phyloP scores from a whole-genome alignment of 2,113 vertebrate species.

The Galeopterus variegatus region DNA sequence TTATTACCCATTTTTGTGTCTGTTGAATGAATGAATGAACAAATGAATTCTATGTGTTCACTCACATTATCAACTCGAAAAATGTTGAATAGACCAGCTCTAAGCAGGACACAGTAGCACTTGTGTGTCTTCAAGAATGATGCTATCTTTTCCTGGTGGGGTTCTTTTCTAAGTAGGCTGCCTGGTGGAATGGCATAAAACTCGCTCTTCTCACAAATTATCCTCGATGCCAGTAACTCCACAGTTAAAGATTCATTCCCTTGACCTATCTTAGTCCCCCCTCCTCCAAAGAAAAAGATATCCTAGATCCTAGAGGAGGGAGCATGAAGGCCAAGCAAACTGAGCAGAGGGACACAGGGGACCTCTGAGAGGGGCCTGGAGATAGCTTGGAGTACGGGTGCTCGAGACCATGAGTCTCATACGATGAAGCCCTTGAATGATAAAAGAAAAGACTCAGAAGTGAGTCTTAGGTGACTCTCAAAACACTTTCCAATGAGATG shows the following conservation, averaged over 20 bases:
- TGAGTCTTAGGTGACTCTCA: not conserved
- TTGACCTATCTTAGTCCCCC: not conserved
- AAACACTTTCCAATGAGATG: slow-evolving; percentile 1
- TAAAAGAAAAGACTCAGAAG: not conserved
- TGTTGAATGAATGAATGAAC: not conserved
- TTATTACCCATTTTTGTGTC: not conserved
- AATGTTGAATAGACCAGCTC: not conserved
- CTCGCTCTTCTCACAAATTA: not conserved
- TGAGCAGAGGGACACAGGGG: not conserved
- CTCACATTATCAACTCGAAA: not conserved
- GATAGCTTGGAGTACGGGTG: rapidly evolving
- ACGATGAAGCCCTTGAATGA: not conserved
- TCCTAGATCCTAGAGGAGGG: not conserved
- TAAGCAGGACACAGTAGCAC: not conserved
- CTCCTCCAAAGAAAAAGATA: not conserved
- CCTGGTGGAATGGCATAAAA: not conserved
- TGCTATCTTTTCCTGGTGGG: not conserved
- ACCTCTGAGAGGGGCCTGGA: rapidly evolving
- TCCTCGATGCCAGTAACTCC: not conserved
- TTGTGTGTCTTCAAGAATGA: not conserved
- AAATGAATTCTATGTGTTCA: not conserved
- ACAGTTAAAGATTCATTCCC: not conserved
- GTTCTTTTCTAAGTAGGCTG: not conserved
- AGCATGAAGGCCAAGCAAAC: not conserved
- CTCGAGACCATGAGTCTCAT: rapidly evolving